Percentiles rank a stretch among this genome's conserved stretches.
Conservation (phyloP, 2,888 invertebrate genomes). For the Anagyrus pseudococci region DNA sequence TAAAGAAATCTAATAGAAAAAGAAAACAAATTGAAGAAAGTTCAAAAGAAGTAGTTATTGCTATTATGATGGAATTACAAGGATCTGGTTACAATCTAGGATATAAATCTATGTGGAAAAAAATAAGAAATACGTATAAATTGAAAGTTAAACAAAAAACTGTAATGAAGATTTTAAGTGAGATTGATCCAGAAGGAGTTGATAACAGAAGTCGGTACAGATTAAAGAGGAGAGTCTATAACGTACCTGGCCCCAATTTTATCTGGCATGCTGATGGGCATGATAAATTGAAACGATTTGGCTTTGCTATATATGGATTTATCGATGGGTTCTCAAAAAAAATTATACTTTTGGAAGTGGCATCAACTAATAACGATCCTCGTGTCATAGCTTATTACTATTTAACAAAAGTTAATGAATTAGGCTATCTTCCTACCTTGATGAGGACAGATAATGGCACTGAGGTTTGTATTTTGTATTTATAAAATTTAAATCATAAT, state of each 20-base stretch:
- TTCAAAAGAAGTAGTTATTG: too few relatives aligned
- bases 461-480: too few relatives aligned
- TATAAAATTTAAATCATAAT: too few relatives aligned
- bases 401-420: too few relatives aligned
- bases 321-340: conserved; percentile 13
- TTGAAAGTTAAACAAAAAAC: too few relatives aligned
- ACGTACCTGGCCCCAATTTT: background rate
- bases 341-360: conserved; percentile 10
- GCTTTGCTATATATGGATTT: conserved; percentile 12
- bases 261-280: conserved; percentile 8
- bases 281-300: conserved; percentile 15
- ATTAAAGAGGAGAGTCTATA: background rate
- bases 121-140: too few relatives aligned
- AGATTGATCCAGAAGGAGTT: background rate
- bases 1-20: too few relatives aligned
- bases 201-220: background rate
- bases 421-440: conserved; percentile 15
- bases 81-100: too few relatives aligned
- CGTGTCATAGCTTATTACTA: conserved; percentile 10
- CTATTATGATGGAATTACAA: too few relatives aligned
- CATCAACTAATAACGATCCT: conserved; percentile 8
- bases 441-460: conserved; percentile 11
- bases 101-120: too few relatives aligned
- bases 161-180: background rate
- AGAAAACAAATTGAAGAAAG: too few relatives aligned